Percentiles rank a stretch among this genome's conserved stretches.
phyloP scores from a whole-genome alignment of 2,797 vertebrate species.

The Atherinosoma microstoma region DNA sequence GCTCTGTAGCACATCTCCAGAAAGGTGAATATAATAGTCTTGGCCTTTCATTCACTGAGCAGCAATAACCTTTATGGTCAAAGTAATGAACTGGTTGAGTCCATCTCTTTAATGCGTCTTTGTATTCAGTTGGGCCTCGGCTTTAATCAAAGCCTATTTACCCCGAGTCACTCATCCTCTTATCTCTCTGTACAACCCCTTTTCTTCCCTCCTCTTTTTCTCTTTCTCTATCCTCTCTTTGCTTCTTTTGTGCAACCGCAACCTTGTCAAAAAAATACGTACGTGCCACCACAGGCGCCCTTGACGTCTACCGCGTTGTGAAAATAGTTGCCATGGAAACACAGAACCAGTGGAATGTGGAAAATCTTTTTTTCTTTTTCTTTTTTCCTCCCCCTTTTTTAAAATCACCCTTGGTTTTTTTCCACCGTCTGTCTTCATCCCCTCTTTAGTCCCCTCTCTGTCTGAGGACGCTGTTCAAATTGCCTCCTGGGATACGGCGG shows the following conservation, averaged over 20 bases:
- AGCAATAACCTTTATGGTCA: conserved; percentile 81
- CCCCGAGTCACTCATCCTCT: conserved; percentile 79
- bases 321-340: conserved; percentile 69
- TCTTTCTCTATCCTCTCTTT: conserved; percentile 57
- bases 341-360: conserved; percentile 66
- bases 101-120: conserved; percentile 79
- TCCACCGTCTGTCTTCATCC: conserved; percentile 32
- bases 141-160: conserved; percentile 82
- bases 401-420: conserved; percentile 25
- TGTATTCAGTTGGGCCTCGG: conserved; percentile 69
- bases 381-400: background rate
- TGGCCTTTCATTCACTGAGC: conserved; percentile 79
- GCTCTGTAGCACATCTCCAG: conserved; percentile 67
- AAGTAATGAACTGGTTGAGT: conserved; percentile 80
- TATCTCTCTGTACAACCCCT: conserved; percentile 70
- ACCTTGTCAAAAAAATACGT: conserved; percentile 77
- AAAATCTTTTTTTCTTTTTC: conserved; percentile 22
- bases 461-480: conserved; percentile 42
- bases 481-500: conserved; percentile 27
- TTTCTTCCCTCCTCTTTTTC: conserved; percentile 43
- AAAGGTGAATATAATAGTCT: conserved; percentile 79
- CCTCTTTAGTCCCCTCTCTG: conserved; percentile 30
- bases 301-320: conserved; percentile 52
- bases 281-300: conserved; percentile 52
- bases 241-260: conserved; percentile 71